Conservation (phyloP, 2,113 vertebrate genomes). For the Tautogolabrus adspersus region DNA sequence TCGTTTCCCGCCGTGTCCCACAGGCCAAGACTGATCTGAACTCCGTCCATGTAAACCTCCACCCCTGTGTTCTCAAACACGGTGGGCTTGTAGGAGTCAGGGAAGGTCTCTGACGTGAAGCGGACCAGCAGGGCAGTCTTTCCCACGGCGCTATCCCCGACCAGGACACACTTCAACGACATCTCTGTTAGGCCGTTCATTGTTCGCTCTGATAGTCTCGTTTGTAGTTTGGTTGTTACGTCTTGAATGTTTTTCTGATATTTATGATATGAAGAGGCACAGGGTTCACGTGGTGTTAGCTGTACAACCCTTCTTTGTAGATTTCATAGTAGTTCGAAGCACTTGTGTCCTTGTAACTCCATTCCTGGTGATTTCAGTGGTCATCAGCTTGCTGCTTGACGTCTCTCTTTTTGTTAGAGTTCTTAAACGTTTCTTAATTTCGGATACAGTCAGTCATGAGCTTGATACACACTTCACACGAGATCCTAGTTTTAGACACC, state of each 20-base stretch:
- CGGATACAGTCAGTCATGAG: not conserved
- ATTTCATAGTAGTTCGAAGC: conserved; percentile 9
- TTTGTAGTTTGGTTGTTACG: not conserved
- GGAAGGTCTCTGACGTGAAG: conserved; percentile 96
- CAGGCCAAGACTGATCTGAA: conserved; percentile 93
- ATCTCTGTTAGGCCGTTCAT: conserved; percentile 82
- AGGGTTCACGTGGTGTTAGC: not conserved
- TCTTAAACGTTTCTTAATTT: not conserved
- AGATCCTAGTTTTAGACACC: not conserved
- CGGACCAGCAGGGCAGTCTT: conserved; percentile 95
- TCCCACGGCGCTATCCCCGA: conserved; percentile 94
- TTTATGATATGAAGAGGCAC: not conserved
- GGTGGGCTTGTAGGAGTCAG: conserved; percentile 92
- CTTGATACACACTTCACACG: not conserved
- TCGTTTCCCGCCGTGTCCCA: conserved; percentile 97
- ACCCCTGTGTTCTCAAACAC: conserved; percentile 97
- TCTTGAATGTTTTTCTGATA: not conserved
- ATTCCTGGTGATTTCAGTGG: conserved; percentile 1
- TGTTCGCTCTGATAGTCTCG: not conserved
- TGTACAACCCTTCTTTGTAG: conserved; percentile 14
- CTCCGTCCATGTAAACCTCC: conserved; percentile 95
- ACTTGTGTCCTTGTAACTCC: not conserved
- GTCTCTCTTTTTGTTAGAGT: not conserved
- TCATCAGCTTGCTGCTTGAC: not conserved
- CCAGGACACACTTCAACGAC: conserved; percentile 94